Evolutionary conservation across 1,140 invertebrate species (phyloP).

Genomic region (Chelonus insularis): DNA sequence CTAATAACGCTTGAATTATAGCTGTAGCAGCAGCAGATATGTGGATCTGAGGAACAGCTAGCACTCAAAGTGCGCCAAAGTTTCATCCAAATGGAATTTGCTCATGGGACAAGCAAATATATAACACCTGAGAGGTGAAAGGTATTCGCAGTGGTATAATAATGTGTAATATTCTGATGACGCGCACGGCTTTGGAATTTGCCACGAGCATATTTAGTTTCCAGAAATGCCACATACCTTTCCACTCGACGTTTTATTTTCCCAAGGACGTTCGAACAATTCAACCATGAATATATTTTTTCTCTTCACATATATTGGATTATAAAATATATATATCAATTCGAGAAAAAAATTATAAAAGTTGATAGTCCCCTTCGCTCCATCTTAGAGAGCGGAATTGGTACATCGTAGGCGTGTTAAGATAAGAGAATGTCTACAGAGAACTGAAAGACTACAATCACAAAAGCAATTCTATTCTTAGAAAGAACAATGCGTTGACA

Average conservation of each 20-base stretch:
- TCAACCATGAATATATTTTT: conserved; percentile 20
- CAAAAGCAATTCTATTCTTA: no score
- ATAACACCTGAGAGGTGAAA: conserved; percentile 5
- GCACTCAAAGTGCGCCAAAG: no score
- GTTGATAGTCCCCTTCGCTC: conserved; percentile 28
- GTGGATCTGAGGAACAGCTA: no score
- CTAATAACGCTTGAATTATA: no score
- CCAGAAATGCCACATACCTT: conserved; percentile 23
- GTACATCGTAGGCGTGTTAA: conserved; percentile 21
- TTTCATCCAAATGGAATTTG: background rate
- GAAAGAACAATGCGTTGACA: no score
- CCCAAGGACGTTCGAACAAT: conserved; percentile 14
- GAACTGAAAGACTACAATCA: no score
- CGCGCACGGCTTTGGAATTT: conserved; percentile 23
- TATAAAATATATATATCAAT: conserved; percentile 1
- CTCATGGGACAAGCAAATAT: background rate
- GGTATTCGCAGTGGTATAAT: conserved; percentile 17
- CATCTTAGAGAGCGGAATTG: conserved; percentile 13
- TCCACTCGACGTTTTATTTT: conserved; percentile 8
- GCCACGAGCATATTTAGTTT: conserved; percentile 16
- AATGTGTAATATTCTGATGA: conserved; percentile 19
- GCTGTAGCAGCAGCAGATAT: no score
- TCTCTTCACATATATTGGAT: background rate
- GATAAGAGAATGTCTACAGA: conserved; percentile 26
- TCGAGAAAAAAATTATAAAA: conserved; percentile 1